These are phyloP conservation scores for Fragum whitleyi DNA, from an alignment of 2,888 invertebrate species.

Conservation along the genomic window DNA sequence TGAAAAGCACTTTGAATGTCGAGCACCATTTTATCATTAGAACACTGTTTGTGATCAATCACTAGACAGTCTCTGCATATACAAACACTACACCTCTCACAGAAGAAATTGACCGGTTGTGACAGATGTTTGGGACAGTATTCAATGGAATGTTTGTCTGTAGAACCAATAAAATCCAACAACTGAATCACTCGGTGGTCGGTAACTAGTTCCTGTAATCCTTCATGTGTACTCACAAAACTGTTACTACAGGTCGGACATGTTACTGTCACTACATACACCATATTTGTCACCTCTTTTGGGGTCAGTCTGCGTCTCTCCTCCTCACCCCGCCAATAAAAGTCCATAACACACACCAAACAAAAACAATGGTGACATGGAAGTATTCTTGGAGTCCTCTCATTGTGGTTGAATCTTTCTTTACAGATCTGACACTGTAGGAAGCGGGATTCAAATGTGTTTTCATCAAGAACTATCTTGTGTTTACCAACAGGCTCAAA, in stretches of 20 bases:
- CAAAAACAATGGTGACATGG: constrained; percentile 81
- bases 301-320: constrained; percentile 70
- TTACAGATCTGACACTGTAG: constrained; percentile 76
- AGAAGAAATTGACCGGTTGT: constrained; percentile 81
- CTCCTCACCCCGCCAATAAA: constrained; percentile 72
- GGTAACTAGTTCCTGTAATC: constrained; percentile 72
- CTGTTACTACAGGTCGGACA: constrained; percentile 75
- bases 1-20: constrained; percentile 76
- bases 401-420: constrained; percentile 68
- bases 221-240: constrained; percentile 76
- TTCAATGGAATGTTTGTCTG: constrained; percentile 75
- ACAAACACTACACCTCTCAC: constrained; percentile 75
- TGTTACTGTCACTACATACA: constrained; percentile 71
- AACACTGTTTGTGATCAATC: constrained; percentile 75
- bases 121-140: constrained; percentile 78
- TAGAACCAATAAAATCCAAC: constrained; percentile 78
- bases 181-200: constrained; percentile 80
- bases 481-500: constrained; percentile 62
- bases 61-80: constrained; percentile 80
- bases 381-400: constrained; percentile 73
- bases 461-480: constrained; percentile 78
- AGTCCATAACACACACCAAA: constrained; percentile 67
- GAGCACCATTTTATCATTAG: constrained; percentile 73
- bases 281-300: constrained; percentile 46
- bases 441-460: constrained; percentile 76